phyloP scores from a whole-genome alignment of 92 coral and sea anemone species.

The Siderastrea siderea region DNA sequence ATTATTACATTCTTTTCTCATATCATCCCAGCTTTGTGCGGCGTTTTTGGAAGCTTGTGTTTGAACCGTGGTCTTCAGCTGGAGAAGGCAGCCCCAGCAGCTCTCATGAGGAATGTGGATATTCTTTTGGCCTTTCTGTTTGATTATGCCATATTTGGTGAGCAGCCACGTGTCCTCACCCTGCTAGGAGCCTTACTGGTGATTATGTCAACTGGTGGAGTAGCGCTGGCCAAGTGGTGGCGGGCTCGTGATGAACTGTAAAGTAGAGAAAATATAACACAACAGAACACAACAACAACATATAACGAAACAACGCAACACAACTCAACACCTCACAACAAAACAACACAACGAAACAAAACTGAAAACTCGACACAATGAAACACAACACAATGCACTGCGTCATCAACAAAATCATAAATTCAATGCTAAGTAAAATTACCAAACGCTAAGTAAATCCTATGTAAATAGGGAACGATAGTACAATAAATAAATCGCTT shows the following conservation, averaged over 20 bases:
- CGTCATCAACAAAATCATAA: too few relatives aligned
- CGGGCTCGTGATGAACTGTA: conserved; percentile 4
- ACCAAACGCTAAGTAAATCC: too few relatives aligned
- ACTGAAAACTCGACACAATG: too few relatives aligned
- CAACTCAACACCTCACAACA: too few relatives aligned
- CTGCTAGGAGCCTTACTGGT: conserved; percentile 80
- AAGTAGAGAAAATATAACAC: too few relatives aligned
- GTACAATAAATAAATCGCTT: too few relatives aligned
- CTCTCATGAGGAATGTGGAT: conserved; percentile 90
- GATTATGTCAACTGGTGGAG: conserved; percentile 75
- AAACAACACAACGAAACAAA: too few relatives aligned
- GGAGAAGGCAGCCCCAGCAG: conserved; percentile 93
- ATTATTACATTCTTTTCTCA: not conserved
- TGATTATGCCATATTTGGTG: conserved; percentile 75
- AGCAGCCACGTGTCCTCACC: conserved; percentile 70
- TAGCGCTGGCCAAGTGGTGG: conserved; percentile 80
- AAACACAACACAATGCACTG: too few relatives aligned
- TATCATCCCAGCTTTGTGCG: conserved; percentile 74
- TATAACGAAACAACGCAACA: too few relatives aligned
- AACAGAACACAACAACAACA: too few relatives aligned
- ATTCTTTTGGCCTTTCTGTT: conserved; percentile 84
- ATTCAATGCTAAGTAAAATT: too few relatives aligned
- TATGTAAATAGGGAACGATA: too few relatives aligned
- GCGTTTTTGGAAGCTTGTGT: conserved; percentile 86
- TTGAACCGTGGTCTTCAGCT: conserved; percentile 89